Evolutionary conservation across 2,113 vertebrate genomes (phyloP), one percentile per base, ranked within the genome.

Genomic region (Salminus brasiliensis): DNA sequence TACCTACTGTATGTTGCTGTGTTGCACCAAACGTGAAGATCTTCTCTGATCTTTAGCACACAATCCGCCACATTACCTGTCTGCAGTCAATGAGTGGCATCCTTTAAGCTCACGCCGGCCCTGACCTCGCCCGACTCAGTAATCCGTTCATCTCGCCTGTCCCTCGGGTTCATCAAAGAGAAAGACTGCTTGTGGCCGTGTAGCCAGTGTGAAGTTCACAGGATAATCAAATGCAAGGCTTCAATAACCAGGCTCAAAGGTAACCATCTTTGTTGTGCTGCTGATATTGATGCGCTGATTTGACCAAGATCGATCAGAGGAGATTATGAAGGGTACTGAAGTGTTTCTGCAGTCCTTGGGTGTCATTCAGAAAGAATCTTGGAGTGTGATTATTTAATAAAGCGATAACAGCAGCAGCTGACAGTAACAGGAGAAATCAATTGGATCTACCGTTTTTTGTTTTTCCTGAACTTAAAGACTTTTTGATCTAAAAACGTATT

Each of bases 261-360:
- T 72, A 36, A 36, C 36, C 10, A 55, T 30, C 70, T 23, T 23
- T 12, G 53, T 23, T 41, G 30, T 21, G 70, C 53, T 23, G 70
- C 36, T 27, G 47, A 34, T 72, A 72, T 55, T 12, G 53, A 69
- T 60, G 49, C 9, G 43, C 68, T 67, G 21, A 53, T 55, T 72
- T 72, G 16, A 49, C 7, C n/a, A 18, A 53, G 34, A 55, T 72
- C 49, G 7, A 55, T 49, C 47, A 36, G 47, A 23, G 29, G 13
- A 65, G n/a, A 53, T 23, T 41, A 34, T 29, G 18, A 0, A 34
- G 7, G 3, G 9, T 67, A 49, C 39, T 10, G 36, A 59, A 68
- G 52, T 43, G 25, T 49, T 18, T 16, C 13, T 25, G 18, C 9
- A 2, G 52, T 25, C 52, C 8, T 55, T 23, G n/a, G 11, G 18